These are phyloP conservation scores for Eristalis arbustorum DNA, from an alignment of 2,888 invertebrate genomes.

Conservation along the genomic window DNA sequence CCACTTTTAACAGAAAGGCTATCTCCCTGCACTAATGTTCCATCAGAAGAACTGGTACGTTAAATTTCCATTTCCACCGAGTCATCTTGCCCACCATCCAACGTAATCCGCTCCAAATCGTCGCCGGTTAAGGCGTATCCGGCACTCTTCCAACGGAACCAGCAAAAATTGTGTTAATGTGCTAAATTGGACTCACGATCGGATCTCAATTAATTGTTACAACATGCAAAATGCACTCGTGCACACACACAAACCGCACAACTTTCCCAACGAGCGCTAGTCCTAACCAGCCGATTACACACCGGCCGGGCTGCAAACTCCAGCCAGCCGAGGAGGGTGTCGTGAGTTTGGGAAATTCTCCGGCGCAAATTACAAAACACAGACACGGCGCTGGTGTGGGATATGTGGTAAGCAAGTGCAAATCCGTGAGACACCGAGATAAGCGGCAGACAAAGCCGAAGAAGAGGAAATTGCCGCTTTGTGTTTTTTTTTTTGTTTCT, in stretches of 20 bases:
- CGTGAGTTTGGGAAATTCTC: slow-evolving; percentile 37
- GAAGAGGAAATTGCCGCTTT: neutral
- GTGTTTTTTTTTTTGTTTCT: too few relatives aligned
- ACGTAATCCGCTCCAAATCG: neutral
- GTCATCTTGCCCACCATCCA: slow-evolving; percentile 3
- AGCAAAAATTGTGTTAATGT: slow-evolving; percentile 57
- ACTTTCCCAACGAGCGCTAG: slow-evolving; percentile 3
- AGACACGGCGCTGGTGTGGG: slow-evolving; percentile 3
- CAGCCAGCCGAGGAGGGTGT: slow-evolving; percentile 21
- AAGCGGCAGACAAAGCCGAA: slow-evolving; percentile 12
- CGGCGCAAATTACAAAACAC: slow-evolving; percentile 13
- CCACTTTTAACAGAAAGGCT: too few relatives aligned
- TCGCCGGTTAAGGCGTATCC: slow-evolving; percentile 18
- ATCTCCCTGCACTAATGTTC: too few relatives aligned
- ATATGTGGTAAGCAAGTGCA: slow-evolving; percentile 38
- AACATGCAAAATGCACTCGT: slow-evolving; percentile 40
- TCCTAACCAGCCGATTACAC: slow-evolving; percentile 30
- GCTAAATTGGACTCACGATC: slow-evolving; percentile 65
- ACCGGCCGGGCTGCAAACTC: neutral
- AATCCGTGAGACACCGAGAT: slow-evolving; percentile 38
- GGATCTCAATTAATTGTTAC: slow-evolving; percentile 64
- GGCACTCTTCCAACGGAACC: slow-evolving; percentile 32
- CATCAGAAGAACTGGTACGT: too few relatives aligned
- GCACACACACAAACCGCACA: slow-evolving; percentile 4
- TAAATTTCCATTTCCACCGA: too few relatives aligned